Base-by-base conservation (phyloP, 2,888 invertebrate genomes). In the Callinectes sapidus region DNA sequence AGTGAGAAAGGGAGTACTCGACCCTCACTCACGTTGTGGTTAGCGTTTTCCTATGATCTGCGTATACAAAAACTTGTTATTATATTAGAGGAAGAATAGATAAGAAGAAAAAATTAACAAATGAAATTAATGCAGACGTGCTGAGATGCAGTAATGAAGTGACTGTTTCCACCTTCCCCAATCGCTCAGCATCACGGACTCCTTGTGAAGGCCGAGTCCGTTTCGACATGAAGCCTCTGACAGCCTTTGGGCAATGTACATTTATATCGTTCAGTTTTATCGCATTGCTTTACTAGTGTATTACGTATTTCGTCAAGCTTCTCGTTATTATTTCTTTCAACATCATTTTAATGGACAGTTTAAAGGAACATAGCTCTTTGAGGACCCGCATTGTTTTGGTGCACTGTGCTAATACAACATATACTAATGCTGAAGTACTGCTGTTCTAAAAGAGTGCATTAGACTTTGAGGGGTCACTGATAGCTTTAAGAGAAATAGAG, bases 401-500 rank as follows among this genome's bases (percentile, higher is more conserved):
- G 28, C 48, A 13, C n/a, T 87, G 35, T 32, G 55, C 1, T 48
- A 55, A n/a, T 23, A 48, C 48, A 48, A 18, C 28, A 48, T 54
- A 87, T 54, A 87, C 13, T 87, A 87, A 13, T 54, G 48, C 54
- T 87, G 13, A 55, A 87, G 10, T 71, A n/a, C 28, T 71, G 71
- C 10, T 71, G 71, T 13, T 28, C 13, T 71, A 71, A 28, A 71
- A 71, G 28, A 28, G 28, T 71, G n/a, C 81, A 81, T 16, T 35
- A 81, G 32, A 81, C 71, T 71, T 71, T 32, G 28, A 35, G 16
- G 81, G 10, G 35, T 81, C 81, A 35, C 35, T 16, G 32, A 35
- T 81, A 81, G 81, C 81, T 81, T 81, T 81, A 71, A 71, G 71
- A 81, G 35, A 3, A 81, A 81, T 81, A 35, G 81, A 81, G 81